Conservation (phyloP, 2,797 vertebrate genomes). For the Tolypeutes matacus region DNA sequence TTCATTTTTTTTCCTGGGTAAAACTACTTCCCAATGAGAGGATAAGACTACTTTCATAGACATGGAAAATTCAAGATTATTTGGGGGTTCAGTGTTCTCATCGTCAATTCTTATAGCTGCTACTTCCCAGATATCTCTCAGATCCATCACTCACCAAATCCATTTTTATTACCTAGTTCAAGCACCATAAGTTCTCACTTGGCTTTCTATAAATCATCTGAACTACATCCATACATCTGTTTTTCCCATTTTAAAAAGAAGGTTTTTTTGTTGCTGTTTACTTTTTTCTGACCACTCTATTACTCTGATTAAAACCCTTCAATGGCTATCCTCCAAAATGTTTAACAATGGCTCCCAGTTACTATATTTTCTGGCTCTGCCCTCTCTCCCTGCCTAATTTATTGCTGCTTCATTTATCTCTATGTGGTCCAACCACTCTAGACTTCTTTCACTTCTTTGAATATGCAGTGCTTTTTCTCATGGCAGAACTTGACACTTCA, state of each 20-base stretch:
- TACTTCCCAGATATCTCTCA: too few relatives aligned
- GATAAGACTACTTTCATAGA: not conserved
- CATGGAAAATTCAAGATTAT: not conserved
- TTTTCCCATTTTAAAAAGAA: not conserved
- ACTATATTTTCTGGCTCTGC: too few relatives aligned
- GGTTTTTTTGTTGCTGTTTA: too few relatives aligned
- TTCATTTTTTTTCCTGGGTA: not conserved
- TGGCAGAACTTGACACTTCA: not conserved
- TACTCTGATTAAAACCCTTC: not conserved
- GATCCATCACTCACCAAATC: too few relatives aligned
- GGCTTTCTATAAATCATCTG: too few relatives aligned
- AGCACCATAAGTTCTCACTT: too few relatives aligned
- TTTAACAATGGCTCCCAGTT: not conserved
- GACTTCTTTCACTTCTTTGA: not conserved
- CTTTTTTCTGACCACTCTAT: not conserved
- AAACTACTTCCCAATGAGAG: not conserved
- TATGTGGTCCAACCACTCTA: not conserved
- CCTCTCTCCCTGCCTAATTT: not conserved
- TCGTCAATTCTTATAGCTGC: too few relatives aligned
- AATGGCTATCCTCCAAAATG: not conserved
- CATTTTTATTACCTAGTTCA: too few relatives aligned
- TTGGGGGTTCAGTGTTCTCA: not conserved
- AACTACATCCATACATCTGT: not conserved
- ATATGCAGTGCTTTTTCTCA: not conserved
- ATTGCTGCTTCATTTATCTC: not conserved